A percentile compares a stretch with the other conserved stretches of the same genome.
Conservation (phyloP, 2,797 vertebrate genomes). For the Lithobates pipiens region DNA sequence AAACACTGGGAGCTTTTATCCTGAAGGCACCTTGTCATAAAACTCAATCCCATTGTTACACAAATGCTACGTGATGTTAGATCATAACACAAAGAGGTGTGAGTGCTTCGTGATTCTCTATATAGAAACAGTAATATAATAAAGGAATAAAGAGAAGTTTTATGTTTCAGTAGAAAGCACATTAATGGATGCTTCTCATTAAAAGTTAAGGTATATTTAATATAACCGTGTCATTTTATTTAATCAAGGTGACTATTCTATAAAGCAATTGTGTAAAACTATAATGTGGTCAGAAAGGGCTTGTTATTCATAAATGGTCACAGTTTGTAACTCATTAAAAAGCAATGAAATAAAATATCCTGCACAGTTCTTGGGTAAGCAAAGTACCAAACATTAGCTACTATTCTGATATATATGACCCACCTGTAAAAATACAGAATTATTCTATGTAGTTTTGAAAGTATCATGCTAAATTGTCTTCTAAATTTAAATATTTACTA, state of each 20-base stretch:
- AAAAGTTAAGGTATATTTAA: not conserved
- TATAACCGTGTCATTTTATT: not conserved
- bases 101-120: not conserved
- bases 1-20: slow-evolving; percentile 50
- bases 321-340: too few species aligned
- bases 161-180: not conserved
- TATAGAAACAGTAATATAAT: not conserved
- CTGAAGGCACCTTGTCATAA: slow-evolving; percentile 49
- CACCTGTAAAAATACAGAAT: too few species aligned
- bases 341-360: too few species aligned
- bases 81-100: slow-evolving; percentile 23
- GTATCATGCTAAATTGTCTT: too few species aligned
- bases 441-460: too few species aligned
- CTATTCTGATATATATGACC: too few species aligned
- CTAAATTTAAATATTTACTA: too few species aligned
- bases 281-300: not conserved
- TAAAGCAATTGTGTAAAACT: not conserved
- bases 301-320: not conserved
- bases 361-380: too few species aligned
- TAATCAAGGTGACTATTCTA: not conserved
- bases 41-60: slow-evolving; percentile 37
- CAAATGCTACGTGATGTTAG: slow-evolving; percentile 31
- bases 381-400: too few species aligned
- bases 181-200: slow-evolving; percentile 7
- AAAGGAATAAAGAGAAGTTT: not conserved